Conservation (phyloP, 2,888 invertebrate species). For the Dryocosmus kuriphilus region DNA sequence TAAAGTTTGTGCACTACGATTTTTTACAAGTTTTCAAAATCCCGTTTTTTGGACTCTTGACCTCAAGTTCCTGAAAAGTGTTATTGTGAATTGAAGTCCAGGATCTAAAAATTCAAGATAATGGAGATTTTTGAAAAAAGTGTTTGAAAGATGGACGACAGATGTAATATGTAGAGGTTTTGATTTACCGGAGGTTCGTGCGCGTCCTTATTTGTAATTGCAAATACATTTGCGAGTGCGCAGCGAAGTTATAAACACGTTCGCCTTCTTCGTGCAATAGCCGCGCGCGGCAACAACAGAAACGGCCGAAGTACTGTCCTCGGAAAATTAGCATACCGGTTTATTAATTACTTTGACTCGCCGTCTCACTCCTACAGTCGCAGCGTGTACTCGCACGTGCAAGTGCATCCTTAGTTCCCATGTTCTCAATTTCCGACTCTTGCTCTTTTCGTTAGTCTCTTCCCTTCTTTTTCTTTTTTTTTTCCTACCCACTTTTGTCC, state of each 20-base stretch:
- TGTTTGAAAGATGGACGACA: conserved; percentile 1
- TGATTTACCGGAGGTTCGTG: conserved; percentile 51
- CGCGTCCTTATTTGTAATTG: conserved; percentile 26
- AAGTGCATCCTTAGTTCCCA: conserved; percentile 32
- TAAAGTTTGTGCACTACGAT: no score
- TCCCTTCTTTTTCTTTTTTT: conserved; percentile 45
- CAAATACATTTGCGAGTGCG: conserved; percentile 28
- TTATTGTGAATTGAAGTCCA: no score
- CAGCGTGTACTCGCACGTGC: conserved; percentile 6
- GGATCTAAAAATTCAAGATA: no score
- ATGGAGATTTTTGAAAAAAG: background rate
- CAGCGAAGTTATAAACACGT: conserved; percentile 45
- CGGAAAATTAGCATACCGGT: conserved; percentile 70
- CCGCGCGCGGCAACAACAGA: conserved; percentile 51
- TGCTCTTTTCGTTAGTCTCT: background rate
- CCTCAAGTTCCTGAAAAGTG: no score
- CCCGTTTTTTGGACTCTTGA: no score
- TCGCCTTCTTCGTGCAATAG: conserved; percentile 46
- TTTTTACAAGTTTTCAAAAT: no score
- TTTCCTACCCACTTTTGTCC: background rate
- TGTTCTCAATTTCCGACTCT: conserved; percentile 19
- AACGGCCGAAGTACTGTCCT: conserved; percentile 62
- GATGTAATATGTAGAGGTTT: conserved; percentile 11
- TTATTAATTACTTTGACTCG: conserved; percentile 67
- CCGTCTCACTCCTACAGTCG: conserved; percentile 8